A percentile compares a stretch with the other conserved stretches of the same genome.
Evolutionary conservation across 2,797 vertebrate species (phyloP).

Genomic region (Helicolenus hilgendorfi): DNA sequence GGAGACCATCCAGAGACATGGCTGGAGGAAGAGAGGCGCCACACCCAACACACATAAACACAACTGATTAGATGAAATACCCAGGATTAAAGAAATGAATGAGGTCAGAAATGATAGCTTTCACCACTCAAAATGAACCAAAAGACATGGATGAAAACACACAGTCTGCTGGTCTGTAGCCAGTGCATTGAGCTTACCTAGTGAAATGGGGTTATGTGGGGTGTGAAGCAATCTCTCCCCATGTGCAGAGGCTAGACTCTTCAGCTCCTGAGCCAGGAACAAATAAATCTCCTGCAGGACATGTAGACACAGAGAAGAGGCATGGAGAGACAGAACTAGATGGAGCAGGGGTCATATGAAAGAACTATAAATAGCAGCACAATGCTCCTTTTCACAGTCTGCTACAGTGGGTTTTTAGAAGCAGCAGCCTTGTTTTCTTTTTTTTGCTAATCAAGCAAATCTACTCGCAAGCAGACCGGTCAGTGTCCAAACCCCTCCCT

Average conservation of each 20-base stretch:
- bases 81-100: background rate
- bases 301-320: constrained; percentile 77
- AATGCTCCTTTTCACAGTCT: constrained; percentile 28
- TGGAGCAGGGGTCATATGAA: background rate
- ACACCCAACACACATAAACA: constrained; percentile 17
- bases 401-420: constrained; percentile 61
- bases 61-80: background rate
- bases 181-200: constrained; percentile 89
- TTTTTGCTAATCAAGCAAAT: constrained; percentile 70
- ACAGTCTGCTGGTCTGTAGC: background rate
- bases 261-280: constrained; percentile 94
- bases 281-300: constrained; percentile 94
- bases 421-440: constrained; percentile 57
- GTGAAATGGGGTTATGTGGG: constrained; percentile 96
- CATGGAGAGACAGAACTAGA: constrained; percentile 17
- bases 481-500: background rate
- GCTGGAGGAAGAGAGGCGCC: constrained; percentile 84
- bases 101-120: background rate
- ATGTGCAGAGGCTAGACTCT: constrained; percentile 92
- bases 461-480: constrained; percentile 18
- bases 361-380: constrained; percentile 81
- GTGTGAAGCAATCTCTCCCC: constrained; percentile 95
- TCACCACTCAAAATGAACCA: background rate
- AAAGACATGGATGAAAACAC: background rate
- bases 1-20: constrained; percentile 93